phyloP scores from a whole-genome alignment of 2,888 invertebrate species.

The Trimorus sp. region DNA sequence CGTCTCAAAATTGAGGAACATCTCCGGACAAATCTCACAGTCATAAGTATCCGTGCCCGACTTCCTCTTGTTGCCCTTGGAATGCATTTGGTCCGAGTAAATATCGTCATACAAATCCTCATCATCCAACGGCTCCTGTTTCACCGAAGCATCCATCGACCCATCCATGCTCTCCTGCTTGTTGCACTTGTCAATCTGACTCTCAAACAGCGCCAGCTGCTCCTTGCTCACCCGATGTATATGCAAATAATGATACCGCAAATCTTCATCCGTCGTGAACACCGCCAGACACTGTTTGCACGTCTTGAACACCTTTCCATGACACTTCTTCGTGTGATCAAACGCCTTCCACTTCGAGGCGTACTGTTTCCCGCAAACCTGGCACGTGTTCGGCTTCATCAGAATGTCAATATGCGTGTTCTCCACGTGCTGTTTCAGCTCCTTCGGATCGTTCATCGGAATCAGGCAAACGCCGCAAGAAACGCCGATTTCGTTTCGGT shows the following conservation, averaged over 20 bases:
- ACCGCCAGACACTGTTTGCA: conserved; percentile 85
- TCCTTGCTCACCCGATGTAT: conserved; percentile 80
- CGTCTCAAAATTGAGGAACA: conserved; percentile 76
- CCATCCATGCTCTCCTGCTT: conserved; percentile 61
- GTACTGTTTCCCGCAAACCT: conserved; percentile 85
- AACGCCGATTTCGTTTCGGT: conserved; percentile 83
- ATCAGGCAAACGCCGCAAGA: conserved; percentile 84
- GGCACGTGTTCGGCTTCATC: conserved; percentile 83
- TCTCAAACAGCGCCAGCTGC: conserved; percentile 77
- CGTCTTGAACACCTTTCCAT: conserved; percentile 83
- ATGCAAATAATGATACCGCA: conserved; percentile 82
- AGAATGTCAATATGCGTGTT: conserved; percentile 82
- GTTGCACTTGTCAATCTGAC: conserved; percentile 72
- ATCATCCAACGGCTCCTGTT: conserved; percentile 79
- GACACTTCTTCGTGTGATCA: conserved; percentile 84
- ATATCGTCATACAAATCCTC: conserved; percentile 75
- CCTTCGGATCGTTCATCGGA: conserved; percentile 83
- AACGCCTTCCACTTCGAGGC: conserved; percentile 84
- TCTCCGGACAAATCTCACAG: conserved; percentile 79
- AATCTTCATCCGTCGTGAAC: conserved; percentile 83
- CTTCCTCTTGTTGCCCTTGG: conserved; percentile 73
- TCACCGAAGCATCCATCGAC: conserved; percentile 72
- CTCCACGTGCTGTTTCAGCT: conserved; percentile 83
- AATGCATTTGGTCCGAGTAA: conserved; percentile 67
- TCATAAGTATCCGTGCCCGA: conserved; percentile 76